Base-by-base conservation (phyloP, 2,797 vertebrate species). In the Enteromius trimaculatus region DNA sequence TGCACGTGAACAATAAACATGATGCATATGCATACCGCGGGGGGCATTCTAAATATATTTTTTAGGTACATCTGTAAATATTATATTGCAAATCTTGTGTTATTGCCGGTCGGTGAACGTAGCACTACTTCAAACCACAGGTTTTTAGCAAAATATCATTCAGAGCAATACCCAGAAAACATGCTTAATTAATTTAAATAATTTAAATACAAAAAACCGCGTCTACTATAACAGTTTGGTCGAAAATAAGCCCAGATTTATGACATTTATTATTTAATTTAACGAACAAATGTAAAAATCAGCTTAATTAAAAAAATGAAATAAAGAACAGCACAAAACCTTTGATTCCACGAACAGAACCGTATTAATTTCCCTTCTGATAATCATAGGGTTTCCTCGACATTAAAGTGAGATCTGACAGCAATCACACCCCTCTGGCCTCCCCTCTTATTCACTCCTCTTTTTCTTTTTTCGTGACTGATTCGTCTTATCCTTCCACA, bases 331-430 rank as follows among this genome's bases (percentile, higher is more conserved):
- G 16, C 49, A 23, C 21, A 64, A 23, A 77, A 62, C 13, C 31
- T 37, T 14, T 66, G 42, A 39, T 58, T n/a, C 47, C 55, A 71
- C 90, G 89, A 87, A 89, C 88, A 84, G 86, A 82, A 90, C 88
- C 91, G 90, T 92, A 92, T 93, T 93, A 93, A 95, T 92, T 92
- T 87, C 42, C 84, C 92, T 90, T 94, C 91, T 86, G 94, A 95
- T 95, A 92, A 92, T 86, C 90, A 89, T 76, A 88, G 90, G 82
- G 90, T 93, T 91, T 93, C 91, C 93, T 92, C 92, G 90, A 90
- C 89, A 90, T 84, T 89, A 87, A 34, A 95, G 93, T 91, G 91
- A 96, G 93, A 90, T 88, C 91, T 96, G 95, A 94, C 95, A 95
- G 93, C 90, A 88, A 79, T 89, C 87, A 91, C 92, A 94, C 95